Evolutionary conservation across 2,797 vertebrate species (phyloP).

Genomic region (Botia kubotai): DNA sequence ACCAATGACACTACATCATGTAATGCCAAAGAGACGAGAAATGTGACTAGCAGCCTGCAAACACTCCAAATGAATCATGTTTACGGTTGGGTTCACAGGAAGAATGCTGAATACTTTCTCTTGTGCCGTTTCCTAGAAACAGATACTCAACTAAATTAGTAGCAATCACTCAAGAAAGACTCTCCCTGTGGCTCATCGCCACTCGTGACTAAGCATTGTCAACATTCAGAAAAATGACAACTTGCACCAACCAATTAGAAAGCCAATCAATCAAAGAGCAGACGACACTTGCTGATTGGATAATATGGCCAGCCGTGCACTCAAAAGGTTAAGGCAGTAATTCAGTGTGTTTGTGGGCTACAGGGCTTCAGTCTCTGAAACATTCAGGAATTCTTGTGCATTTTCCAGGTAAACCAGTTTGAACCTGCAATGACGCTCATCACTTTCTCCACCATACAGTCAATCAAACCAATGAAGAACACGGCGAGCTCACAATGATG

Average conservation of each 20-base stretch:
- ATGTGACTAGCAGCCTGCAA: not conserved
- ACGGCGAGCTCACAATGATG: not conserved
- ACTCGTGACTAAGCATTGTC: not conserved
- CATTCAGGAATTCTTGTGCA: slow-evolving; percentile 68
- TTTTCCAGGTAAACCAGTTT: slow-evolving; percentile 73
- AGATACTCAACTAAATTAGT: not conserved
- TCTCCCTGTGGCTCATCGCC: not conserved
- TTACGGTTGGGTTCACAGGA: not conserved
- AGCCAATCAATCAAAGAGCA: not conserved
- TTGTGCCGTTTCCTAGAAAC: not conserved
- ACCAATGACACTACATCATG: not conserved
- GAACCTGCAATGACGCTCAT: slow-evolving; percentile 71
- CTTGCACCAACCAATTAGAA: not conserved
- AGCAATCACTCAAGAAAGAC: not conserved
- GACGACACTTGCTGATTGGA: slow-evolving; percentile 5
- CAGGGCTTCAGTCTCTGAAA: slow-evolving; percentile 45
- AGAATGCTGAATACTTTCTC: not conserved
- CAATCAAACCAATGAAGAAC: not conserved
- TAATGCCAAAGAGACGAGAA: not conserved
- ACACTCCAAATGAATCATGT: not conserved
- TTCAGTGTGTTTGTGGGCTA: not conserved
- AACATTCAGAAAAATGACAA: too few species aligned
- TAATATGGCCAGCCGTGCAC: not conserved
- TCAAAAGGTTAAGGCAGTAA: not conserved
- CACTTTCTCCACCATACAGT: slow-evolving; percentile 31